Evolutionary conservation across 2,888 invertebrate genomes (phyloP), one percentile per base, ranked within the genome.

Genomic region (Drosophila ustulata): DNA sequence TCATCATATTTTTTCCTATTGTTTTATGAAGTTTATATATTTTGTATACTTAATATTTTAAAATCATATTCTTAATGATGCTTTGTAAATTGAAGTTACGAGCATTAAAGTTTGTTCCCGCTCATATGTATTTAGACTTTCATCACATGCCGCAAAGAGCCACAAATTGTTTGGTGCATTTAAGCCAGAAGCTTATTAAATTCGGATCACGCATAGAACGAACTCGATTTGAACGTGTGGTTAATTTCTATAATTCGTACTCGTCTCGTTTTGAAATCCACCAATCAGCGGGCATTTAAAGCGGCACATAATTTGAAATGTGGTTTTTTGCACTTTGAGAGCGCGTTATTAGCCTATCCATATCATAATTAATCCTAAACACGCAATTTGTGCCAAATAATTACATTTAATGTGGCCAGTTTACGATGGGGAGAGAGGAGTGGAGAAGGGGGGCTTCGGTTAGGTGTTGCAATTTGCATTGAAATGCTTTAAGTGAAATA

Each of bases 281-380:
- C 71, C 69, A 73, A 86, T 80, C 86, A 71, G 59, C 69, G 59
- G 37, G 65, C 63, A 66, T 83, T 77, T 77, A 66, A 68, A 66
- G 56, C 66, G 61, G 56, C 56, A 80, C 74, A 83, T 88, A 80
- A 88, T 83, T 88, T 80, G 41, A 75, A 87, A 89, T 75, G 89
- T 67, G 59, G 57, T 76, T 88, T 86, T 83, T 85, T 89, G 86
- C 86, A 85, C 84, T 82, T 84, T 84, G 71, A 70, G 71, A 78
- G 66, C 79, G 72, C 85, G 63, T 83, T 86, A 91, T 90, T 90
- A 88, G 85, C 75, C 83, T 88, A 82, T 80, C 80, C 89, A 80
- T 84, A 86, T 80, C 82, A 86, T 90, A 91, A 90, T 91, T 89
- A 89, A 89, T 89, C 82, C 90, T 88, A 90, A 91, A 89, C 90